phyloP scores from a whole-genome alignment of 2,888 invertebrate species.

The Brenthis daphne region DNA sequence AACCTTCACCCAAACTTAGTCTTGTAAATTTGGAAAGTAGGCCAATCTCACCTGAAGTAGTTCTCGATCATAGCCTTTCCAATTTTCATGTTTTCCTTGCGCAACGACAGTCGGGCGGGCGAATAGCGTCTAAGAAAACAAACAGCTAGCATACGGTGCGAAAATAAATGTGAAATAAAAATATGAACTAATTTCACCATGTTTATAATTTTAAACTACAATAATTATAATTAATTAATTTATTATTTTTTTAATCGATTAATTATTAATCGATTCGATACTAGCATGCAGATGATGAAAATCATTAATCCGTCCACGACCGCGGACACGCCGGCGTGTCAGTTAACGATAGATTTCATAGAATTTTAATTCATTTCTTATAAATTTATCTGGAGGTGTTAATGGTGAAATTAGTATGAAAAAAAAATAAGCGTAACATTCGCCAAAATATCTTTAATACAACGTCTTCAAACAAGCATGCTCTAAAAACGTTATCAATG shows the following conservation, averaged over 20 bases:
- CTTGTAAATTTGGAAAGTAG: background rate
- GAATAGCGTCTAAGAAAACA: conserved; percentile 90
- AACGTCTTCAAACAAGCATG: conserved; percentile 22
- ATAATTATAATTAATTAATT: too few relatives aligned
- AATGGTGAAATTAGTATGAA: conserved; percentile 23
- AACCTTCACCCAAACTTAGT: conserved; percentile 12
- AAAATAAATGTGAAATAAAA: conserved; percentile 34
- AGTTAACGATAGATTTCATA: too few relatives aligned
- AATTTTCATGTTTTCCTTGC: conserved; percentile 90
- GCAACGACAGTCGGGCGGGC: conserved; percentile 90
- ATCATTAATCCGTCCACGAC: background rate
- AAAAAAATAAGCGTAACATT: conserved; percentile 16
- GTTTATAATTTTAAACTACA: too few relatives aligned
- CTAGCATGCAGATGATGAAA: too few relatives aligned
- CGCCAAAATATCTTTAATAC: conserved; percentile 9
- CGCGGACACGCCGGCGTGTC: too few relatives aligned
- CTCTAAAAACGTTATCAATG: background rate
- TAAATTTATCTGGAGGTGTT: too few relatives aligned
- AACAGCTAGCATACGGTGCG: conserved; percentile 62
- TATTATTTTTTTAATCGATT: too few relatives aligned
- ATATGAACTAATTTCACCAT: conserved; percentile 19
- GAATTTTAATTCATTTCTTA: too few relatives aligned
- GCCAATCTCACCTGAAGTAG: conserved; percentile 87
- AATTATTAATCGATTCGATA: too few relatives aligned
- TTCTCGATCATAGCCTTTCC: conserved; percentile 90